Evolutionary conservation across 2,797 vertebrate genomes (phyloP).

Genomic region (Anisognathus igniventris): DNA sequence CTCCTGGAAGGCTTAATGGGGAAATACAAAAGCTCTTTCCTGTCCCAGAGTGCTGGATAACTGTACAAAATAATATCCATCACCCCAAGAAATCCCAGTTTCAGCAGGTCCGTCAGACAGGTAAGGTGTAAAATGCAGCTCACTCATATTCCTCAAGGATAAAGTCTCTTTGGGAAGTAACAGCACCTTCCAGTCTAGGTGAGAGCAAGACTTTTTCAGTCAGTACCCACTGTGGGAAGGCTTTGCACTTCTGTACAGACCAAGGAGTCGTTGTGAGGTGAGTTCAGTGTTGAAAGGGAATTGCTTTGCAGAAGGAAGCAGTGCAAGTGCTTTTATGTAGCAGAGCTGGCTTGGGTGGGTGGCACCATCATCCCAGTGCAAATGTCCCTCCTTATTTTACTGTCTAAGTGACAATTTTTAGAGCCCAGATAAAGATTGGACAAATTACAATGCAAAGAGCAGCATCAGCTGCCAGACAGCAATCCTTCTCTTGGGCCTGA

Average conservation of each 20-base stretch:
- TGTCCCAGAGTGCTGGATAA: neutral
- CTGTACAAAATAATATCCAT: neutral
- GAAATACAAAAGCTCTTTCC: neutral
- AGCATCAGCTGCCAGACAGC: neutral
- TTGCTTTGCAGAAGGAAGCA: neutral
- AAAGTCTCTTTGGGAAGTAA: neutral
- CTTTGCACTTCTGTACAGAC: neutral
- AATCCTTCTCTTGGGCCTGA: neutral
- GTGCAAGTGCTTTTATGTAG: too few species aligned
- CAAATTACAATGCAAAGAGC: neutral
- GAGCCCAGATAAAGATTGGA: neutral
- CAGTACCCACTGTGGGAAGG: neutral
- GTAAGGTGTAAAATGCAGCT: neutral
- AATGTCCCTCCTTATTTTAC: neutral
- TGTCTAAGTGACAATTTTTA: neutral
- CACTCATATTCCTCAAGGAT: neutral
- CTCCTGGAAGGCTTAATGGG: neutral
- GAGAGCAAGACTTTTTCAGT: neutral
- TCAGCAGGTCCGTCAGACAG: neutral
- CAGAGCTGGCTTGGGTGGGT: neutral
- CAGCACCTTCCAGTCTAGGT: neutral
- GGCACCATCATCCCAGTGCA: neutral
- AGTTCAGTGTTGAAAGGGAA: neutral
- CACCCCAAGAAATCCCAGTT: neutral
- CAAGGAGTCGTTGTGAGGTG: rapidly evolving